These are phyloP conservation scores for Glossophaga mutica DNA, from an alignment of 2,797 vertebrate genomes.

Conservation along the genomic window DNA sequence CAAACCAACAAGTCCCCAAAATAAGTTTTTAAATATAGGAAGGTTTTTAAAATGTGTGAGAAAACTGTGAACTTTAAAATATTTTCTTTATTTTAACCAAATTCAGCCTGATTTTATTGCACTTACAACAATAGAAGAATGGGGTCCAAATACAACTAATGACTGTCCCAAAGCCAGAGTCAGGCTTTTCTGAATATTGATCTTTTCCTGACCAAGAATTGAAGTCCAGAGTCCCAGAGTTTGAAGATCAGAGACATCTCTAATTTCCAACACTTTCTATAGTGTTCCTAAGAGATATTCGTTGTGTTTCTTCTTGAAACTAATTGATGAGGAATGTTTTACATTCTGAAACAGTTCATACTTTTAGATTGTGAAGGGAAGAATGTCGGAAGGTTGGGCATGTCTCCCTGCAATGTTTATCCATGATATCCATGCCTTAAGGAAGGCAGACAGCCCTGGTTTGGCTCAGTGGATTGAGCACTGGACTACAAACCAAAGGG, in stretches of 20 bases:
- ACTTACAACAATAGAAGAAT: not conserved
- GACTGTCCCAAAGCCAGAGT: not conserved
- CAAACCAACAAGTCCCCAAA: not conserved
- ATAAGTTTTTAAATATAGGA: not conserved
- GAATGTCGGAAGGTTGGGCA: not conserved
- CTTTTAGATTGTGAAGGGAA: not conserved
- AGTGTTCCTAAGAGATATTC: not conserved
- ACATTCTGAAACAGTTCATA: not conserved
- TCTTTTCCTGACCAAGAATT: not conserved
- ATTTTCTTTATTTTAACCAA: slow-evolving; percentile 18
- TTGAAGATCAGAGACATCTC: not conserved
- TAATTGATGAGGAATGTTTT: not conserved
- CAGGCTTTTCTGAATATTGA: not conserved
- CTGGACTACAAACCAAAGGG: no score
- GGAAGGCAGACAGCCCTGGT: not conserved
- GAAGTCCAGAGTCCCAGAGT: not conserved
- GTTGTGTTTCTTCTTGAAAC: not conserved
- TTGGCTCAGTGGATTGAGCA: no score
- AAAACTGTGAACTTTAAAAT: not conserved
- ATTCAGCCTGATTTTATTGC: not conserved
- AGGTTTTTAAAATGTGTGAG: no score
- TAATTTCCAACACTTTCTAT: not conserved
- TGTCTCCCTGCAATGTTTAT: not conserved
- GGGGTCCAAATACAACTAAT: not conserved
- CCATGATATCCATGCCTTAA: not conserved